These are phyloP conservation scores for Tortricodes alternella DNA, from an alignment of 2,888 invertebrate genomes.

Conservation along the genomic window DNA sequence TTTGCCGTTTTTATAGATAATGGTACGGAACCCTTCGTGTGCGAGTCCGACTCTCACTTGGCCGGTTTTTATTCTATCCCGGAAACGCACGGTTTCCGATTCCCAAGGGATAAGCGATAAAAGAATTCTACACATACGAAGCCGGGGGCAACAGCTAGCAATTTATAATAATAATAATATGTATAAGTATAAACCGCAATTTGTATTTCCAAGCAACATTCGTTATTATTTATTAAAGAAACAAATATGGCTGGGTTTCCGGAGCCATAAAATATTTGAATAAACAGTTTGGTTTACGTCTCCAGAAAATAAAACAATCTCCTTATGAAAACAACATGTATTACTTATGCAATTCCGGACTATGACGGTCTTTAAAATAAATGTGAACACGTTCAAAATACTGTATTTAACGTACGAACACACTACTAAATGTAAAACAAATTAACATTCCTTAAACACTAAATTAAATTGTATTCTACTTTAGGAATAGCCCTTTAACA, in stretches of 20 bases:
- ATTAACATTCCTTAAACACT: constrained; percentile 22
- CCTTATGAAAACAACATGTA: background rate
- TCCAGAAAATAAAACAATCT: background rate
- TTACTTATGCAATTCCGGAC: background rate
- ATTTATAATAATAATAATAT: no score
- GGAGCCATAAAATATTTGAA: background rate
- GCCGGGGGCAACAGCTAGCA: no score
- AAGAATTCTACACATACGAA: background rate
- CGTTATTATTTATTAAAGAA: background rate
- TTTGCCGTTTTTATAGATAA: no score
- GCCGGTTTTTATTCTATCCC: no score
- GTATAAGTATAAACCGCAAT: background rate
- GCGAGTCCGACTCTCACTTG: no score
- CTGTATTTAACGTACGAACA: background rate
- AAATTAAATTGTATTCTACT: constrained; percentile 9
- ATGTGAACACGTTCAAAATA: background rate
- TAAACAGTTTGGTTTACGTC: background rate
- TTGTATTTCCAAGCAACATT: background rate
- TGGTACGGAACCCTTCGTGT: no score
- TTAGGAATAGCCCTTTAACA: background rate
- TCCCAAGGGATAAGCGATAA: no score
- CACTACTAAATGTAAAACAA: constrained; percentile 13
- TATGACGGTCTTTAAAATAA: background rate
- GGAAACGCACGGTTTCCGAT: no score
- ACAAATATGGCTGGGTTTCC: background rate